phyloP scores from a whole-genome alignment of 1,140 invertebrate genomes.

The Meloidogyne hapla region DNA sequence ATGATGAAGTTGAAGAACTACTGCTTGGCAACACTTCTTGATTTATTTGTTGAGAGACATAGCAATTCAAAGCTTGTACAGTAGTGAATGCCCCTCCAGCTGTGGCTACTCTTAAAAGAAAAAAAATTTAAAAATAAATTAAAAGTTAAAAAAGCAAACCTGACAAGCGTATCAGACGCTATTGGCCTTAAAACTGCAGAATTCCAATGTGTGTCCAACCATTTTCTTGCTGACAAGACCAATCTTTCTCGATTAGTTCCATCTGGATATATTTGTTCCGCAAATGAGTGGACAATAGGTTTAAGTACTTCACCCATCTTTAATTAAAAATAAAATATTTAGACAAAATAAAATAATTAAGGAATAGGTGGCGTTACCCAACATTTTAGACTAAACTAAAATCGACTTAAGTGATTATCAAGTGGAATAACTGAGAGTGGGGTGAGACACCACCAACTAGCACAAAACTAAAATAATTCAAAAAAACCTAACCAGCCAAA shows the following conservation, averaged over 20 bases:
- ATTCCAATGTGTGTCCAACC: slow-evolving; percentile 45
- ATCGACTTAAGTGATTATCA: too few relatives aligned
- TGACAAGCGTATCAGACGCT: slow-evolving; percentile 47
- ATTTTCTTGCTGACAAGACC: slow-evolving; percentile 24
- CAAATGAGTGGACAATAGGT: slow-evolving; percentile 45
- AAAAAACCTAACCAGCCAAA: slow-evolving; percentile 41
- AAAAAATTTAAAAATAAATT: not conserved
- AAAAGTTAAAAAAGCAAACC: slow-evolving; percentile 8
- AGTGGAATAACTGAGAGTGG: too few relatives aligned
- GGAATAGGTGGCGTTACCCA: not conserved
- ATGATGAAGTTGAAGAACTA: not conserved
- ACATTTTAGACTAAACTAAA: too few relatives aligned
- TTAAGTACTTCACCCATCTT: slow-evolving; percentile 51
- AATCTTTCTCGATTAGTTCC: slow-evolving; percentile 29
- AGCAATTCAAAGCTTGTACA: slow-evolving; percentile 24
- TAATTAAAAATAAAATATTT: slow-evolving; percentile 16
- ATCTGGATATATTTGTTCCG: slow-evolving; percentile 42
- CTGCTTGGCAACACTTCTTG: not conserved
- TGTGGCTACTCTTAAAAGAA: slow-evolving; percentile 21
- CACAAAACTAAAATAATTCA: not conserved
- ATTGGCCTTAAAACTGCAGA: slow-evolving; percentile 39
- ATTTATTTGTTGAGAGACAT: slow-evolving; percentile 17
- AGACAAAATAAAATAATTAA: not conserved
- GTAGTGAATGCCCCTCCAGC: slow-evolving; percentile 35
- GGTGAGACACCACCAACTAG: not conserved